These are phyloP conservation scores for Sebastes reedi DNA, from an alignment of 2,797 vertebrate species.

Conservation along the genomic window DNA sequence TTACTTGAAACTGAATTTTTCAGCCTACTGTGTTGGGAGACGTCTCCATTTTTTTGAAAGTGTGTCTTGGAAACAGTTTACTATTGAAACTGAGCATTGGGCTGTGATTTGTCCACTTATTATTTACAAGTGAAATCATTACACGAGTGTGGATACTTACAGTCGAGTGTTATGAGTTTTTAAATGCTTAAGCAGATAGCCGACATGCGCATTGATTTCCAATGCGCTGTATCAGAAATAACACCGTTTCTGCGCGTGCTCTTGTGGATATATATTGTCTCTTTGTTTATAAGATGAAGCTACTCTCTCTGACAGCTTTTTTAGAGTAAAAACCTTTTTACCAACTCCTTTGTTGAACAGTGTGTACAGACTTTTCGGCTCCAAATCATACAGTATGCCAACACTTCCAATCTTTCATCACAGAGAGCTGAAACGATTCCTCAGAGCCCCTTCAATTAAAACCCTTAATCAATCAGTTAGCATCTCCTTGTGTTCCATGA, in stretches of 20 bases:
- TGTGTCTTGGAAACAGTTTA: background rate
- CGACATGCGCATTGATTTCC: slow-evolving; percentile 24
- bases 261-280: background rate
- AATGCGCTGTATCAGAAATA: slow-evolving; percentile 17
- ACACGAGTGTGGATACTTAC: slow-evolving; percentile 4
- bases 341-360: slow-evolving; percentile 42
- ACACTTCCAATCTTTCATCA: slow-evolving; percentile 60
- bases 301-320: slow-evolving; percentile 22
- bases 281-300: slow-evolving; percentile 23
- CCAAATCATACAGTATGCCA: slow-evolving; percentile 47
- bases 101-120: background rate
- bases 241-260: slow-evolving; percentile 4
- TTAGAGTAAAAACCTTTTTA: slow-evolving; percentile 22
- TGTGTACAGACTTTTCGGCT: slow-evolving; percentile 35
- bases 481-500: slow-evolving; percentile 67
- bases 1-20: slow-evolving; percentile 39
- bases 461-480: slow-evolving; percentile 75
- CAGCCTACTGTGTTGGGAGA: background rate
- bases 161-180: background rate
- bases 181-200: slow-evolving; percentile 10
- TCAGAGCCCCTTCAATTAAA: slow-evolving; percentile 72
- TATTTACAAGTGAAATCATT: slow-evolving; percentile 9
- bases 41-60: background rate
- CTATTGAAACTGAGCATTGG: background rate
- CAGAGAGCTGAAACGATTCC: slow-evolving; percentile 57